Conservation (phyloP, 2,888 invertebrate genomes). For the Alloplasta piceator region DNA sequence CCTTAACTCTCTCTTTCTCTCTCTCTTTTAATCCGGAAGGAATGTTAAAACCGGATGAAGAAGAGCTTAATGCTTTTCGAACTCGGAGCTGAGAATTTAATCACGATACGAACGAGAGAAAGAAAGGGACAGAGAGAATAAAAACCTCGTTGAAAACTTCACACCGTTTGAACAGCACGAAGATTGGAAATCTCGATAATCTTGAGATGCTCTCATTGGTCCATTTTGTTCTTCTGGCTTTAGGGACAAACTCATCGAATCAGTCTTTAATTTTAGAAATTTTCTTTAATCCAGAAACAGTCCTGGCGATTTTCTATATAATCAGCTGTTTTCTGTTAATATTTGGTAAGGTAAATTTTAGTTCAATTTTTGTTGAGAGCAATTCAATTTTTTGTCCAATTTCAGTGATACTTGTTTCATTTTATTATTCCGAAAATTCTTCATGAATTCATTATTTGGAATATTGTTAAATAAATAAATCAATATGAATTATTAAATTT, state of each 20-base stretch:
- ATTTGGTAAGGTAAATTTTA: too few species aligned
- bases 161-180: neutral
- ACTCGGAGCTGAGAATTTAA: slow-evolving; percentile 41
- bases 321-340: too few species aligned
- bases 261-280: too few species aligned
- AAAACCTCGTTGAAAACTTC: slow-evolving; percentile 31
- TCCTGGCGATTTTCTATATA: too few species aligned
- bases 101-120: slow-evolving; percentile 1
- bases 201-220: neutral
- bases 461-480: too few species aligned
- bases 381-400: too few species aligned
- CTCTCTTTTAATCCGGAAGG: neutral
- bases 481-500: too few species aligned
- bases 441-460: too few species aligned
- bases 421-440: too few species aligned
- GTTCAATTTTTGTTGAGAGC: too few species aligned
- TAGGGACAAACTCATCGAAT: neutral
- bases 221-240: slow-evolving; percentile 2
- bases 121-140: neutral
- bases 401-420: too few species aligned
- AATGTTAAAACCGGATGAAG: slow-evolving; percentile 31
- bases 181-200: neutral
- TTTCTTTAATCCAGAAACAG: too few species aligned
- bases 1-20: neutral
- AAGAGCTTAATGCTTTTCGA: slow-evolving; percentile 34